Base-by-base conservation (phyloP, 2,113 vertebrate genomes). In the Urocolius indicus region DNA sequence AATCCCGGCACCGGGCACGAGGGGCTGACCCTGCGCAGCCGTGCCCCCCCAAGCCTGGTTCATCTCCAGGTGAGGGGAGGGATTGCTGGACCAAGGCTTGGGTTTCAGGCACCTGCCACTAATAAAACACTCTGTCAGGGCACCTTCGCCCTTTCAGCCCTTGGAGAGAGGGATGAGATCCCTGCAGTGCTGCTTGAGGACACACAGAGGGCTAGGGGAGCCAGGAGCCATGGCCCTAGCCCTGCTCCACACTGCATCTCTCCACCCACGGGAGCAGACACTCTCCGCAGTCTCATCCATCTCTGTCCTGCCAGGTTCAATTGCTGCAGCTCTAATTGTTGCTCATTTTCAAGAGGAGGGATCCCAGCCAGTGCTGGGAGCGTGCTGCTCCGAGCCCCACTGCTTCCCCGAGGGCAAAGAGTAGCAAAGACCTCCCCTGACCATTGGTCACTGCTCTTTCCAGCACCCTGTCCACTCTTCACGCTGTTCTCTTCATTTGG, bases 71-170 rank as follows among this genome's bases (percentile, higher is more conserved):
- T 98, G 97, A 98, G 96, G 82, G 90, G 72, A 96, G 46, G 59
- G 85, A 95, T 89, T 66, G 71, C 90, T 84, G 97, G 82, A 95
- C 86, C 54, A 69, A 10, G n/a, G 80, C 79, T 94, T 93, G 61
- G 52, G 49, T 97, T 96, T 97, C 96, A 97, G 95, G 91, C 98
- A 98, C 96, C 97, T 98, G 98, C 93, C 92, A 63, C 90, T 88
- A 97, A 98, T 98, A 98, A 98, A 98, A 98, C 97, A 98, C 69
- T 86, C 93, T 98, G 98, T 97, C 97, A 96, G 66, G 79, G 36
- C 61, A 91, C 84, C 54, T 62, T 83, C 1, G 0, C 67, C 83
- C 81, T 89, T 86, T 68, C 87, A 86, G 85, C 26, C 77, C 51
- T 92, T 79, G 41, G 69, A 91, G 85, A 59, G 67, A 94, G 82